A percentile compares a stretch with the other conserved stretches of the same genome.
Evolutionary conservation across 1,140 invertebrate species (phyloP).

Genomic region (Phymorhynchus buccinoides): DNA sequence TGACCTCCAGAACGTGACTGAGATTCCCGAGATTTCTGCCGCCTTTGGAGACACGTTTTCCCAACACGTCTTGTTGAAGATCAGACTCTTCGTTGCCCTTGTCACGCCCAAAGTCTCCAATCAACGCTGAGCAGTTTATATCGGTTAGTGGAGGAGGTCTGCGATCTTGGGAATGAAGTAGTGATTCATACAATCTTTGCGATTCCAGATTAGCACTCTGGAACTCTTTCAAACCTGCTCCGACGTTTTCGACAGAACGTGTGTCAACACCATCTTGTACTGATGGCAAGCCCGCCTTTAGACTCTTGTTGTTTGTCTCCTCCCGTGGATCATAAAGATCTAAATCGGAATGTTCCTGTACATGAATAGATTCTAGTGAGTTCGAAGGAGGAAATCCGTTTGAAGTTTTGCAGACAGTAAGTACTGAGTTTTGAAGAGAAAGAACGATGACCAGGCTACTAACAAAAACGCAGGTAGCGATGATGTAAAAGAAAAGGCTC

Average conservation of each 20-base stretch:
- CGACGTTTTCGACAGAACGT: background rate
- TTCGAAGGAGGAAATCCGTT: too few relatives aligned
- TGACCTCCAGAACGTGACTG: background rate
- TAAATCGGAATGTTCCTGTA: too few relatives aligned
- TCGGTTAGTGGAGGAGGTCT: background rate
- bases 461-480: too few relatives aligned
- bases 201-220: background rate
- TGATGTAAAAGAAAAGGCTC: too few relatives aligned
- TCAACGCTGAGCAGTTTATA: background rate
- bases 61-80: background rate
- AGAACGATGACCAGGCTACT: too few relatives aligned
- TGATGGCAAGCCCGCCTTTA: too few relatives aligned
- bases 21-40: background rate
- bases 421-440: too few relatives aligned
- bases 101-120: background rate
- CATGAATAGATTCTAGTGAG: too few relatives aligned
- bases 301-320: too few relatives aligned
- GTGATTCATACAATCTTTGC: background rate
- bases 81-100: background rate
- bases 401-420: too few relatives aligned
- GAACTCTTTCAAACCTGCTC: background rate
- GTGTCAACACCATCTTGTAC: too few relatives aligned
- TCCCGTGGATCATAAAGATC: too few relatives aligned
- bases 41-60: background rate
- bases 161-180: background rate